Evolutionary conservation across 2,888 invertebrate species (phyloP).

Genomic region (Leptogaster cylindrica): DNA sequence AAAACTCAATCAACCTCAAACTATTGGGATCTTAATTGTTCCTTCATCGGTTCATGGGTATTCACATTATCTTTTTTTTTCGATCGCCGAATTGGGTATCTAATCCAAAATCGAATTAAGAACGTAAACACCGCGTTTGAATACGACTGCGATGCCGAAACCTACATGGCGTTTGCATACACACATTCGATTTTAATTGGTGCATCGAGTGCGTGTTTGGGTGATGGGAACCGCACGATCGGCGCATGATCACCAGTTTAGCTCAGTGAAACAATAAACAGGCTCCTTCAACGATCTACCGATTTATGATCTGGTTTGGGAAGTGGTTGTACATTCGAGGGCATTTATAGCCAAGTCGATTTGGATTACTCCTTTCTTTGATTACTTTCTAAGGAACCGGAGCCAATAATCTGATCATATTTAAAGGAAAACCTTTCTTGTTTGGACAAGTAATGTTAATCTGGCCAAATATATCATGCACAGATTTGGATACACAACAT

Average conservation of each 20-base stretch:
- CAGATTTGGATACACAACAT: too few species aligned
- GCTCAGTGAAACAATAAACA: slow-evolving; percentile 28
- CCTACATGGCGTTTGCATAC: background rate
- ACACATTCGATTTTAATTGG: slow-evolving; percentile 14
- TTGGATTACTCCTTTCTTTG: background rate
- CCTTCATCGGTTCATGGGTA: background rate
- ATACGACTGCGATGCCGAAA: background rate
- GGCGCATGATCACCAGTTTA: background rate
- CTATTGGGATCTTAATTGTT: background rate
- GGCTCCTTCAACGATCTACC: slow-evolving; percentile 10
- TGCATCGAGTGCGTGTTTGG: slow-evolving; percentile 19
- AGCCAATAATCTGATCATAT: too few species aligned
- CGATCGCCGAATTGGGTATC: background rate
- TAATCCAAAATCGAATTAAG: too few species aligned
- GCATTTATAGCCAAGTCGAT: background rate
- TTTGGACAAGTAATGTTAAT: too few species aligned
- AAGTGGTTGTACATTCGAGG: background rate
- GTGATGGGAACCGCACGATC: slow-evolving; percentile 21
- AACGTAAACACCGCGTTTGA: slow-evolving; percentile 29
- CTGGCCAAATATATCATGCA: too few species aligned
- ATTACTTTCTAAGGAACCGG: too few species aligned
- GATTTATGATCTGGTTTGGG: background rate
- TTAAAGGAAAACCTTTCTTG: background rate
- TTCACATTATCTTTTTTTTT: slow-evolving; percentile 6
- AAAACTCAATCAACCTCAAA: background rate